These are phyloP conservation scores for Catocala nupta DNA, from an alignment of 2,888 invertebrate genomes.

Conservation along the genomic window DNA sequence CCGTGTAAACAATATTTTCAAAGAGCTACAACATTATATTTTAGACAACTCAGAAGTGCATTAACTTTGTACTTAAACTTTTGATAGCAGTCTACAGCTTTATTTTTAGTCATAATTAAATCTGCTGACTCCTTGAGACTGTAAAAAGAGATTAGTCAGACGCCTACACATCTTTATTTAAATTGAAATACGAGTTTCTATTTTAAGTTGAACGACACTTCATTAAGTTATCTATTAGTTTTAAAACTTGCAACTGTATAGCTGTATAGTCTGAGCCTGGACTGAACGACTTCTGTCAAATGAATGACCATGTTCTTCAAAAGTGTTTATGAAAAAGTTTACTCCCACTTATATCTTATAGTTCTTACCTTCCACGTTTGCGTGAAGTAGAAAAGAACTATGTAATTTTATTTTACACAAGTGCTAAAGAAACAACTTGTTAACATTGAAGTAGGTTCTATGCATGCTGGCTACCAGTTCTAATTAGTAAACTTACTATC, in stretches of 20 bases:
- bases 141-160: constrained; percentile 5
- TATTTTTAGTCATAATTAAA: constrained; percentile 8
- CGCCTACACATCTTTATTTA: constrained; percentile 3
- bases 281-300: neutral
- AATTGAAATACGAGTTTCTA: constrained; percentile 7
- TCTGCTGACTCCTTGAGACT: neutral
- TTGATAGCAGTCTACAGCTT: too few relatives aligned
- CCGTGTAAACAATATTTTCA: too few relatives aligned
- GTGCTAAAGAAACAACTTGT: constrained; percentile 46
- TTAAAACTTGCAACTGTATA: constrained; percentile 6
- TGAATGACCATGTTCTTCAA: neutral
- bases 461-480: constrained; percentile 49
- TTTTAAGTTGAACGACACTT: constrained; percentile 13
- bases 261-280: neutral
- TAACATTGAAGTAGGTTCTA: constrained; percentile 43
- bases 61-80: too few relatives aligned
- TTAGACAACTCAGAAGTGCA: too few relatives aligned
- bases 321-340: neutral
- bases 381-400: constrained; percentile 25
- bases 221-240: constrained; percentile 3
- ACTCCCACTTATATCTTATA: constrained; percentile 12
- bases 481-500: constrained; percentile 67
- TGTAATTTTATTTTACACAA: constrained; percentile 36
- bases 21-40: too few relatives aligned
- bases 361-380: constrained; percentile 21